Evolutionary conservation across 23 tunicate genomes (phyloP), one percentile per base, ranked within the genome.

Genomic region (Ciona savignyi): DNA sequence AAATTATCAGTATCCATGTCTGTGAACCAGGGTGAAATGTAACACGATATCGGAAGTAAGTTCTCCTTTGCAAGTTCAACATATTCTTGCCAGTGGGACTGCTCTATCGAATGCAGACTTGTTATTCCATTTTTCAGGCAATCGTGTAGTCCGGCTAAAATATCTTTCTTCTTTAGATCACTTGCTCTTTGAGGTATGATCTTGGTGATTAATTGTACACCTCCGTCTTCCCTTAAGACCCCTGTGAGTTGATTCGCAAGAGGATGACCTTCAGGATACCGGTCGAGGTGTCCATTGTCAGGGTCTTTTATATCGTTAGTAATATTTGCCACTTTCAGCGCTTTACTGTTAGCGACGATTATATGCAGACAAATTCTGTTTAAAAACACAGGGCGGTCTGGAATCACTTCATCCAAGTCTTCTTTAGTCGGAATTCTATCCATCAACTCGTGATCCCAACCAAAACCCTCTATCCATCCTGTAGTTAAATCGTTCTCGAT

Each of bases 71-170:
- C 95, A 23, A 94, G 83, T 3, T 70, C 74, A 56, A 71, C 81
- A 65, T 79, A 87, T 19, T 74, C 86, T 26, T 78, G 31, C 90
- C 95, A 83, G 35, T 73, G 65, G 9, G 56, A 42, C 27, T 35
- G 70, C 26, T 94, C 99, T 29, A 72, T 68, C 30, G 90, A 56
- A 67, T 94, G 99, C 27, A 94, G 90, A 61, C 86, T 80, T 11
- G 99, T 94, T 2, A 87, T 28, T 15, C 99, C 99, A 61, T 34
- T 33, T 75, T 87, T 71, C 28, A 94, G 29, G 60, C 95, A 83
- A 22, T 79, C 74, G 23, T 94, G 60, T 63, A 82, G 65, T 21
- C 81, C 87, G 34, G 67, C 2, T 22, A 70, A 23, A 65, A 94
- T 79, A 22, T 68, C 49, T 26, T 74, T 30, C 70, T 86, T 87